Evolutionary conservation across 23 tunicate genomes (phyloP).

Genomic region (Clavelina lepadiformis): DNA sequence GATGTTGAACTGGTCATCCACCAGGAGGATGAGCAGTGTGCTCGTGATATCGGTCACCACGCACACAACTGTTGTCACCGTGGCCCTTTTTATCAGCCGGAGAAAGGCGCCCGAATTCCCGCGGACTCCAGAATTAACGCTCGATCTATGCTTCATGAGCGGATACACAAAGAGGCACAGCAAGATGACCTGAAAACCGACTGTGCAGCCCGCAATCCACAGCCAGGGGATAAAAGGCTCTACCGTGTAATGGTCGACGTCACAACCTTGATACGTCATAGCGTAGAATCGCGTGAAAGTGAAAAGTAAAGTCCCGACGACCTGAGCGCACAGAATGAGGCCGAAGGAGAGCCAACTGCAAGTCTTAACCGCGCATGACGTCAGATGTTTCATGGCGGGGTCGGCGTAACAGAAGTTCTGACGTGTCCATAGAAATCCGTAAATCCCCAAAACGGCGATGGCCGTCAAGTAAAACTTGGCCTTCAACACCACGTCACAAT

Average conservation of each 20-base stretch:
- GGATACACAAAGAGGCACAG: constrained; percentile 38
- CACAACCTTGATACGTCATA: constrained; percentile 22
- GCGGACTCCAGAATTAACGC: neutral
- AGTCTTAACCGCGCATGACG: constrained; percentile 5
- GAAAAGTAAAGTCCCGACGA: constrained; percentile 39
- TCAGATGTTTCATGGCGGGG: constrained; percentile 52
- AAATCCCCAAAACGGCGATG: constrained; percentile 25
- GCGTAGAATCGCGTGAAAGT: constrained; percentile 24
- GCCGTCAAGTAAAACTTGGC: constrained; percentile 32
- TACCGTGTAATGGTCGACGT: constrained; percentile 2
- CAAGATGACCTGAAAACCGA: constrained; percentile 20
- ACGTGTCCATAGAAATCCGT: constrained; percentile 56
- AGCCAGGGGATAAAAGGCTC: constrained; percentile 40
- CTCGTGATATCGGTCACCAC: constrained; percentile 19
- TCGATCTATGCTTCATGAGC: constrained; percentile 5
- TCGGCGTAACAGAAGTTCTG: constrained; percentile 65
- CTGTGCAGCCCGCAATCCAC: constrained; percentile 14
- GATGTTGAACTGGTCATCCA: constrained; percentile 22
- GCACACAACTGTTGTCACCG: constrained; percentile 21
- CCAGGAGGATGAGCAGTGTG: constrained; percentile 26
- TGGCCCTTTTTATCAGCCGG: constrained; percentile 30
- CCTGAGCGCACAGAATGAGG: constrained; percentile 16
- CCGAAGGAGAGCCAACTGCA: constrained; percentile 35
- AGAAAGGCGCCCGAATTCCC: neutral
- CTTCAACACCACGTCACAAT: constrained; percentile 36